Evolutionary conservation across 2,888 invertebrate species (phyloP).

Genomic region (Disparrhopalites patrizii): DNA sequence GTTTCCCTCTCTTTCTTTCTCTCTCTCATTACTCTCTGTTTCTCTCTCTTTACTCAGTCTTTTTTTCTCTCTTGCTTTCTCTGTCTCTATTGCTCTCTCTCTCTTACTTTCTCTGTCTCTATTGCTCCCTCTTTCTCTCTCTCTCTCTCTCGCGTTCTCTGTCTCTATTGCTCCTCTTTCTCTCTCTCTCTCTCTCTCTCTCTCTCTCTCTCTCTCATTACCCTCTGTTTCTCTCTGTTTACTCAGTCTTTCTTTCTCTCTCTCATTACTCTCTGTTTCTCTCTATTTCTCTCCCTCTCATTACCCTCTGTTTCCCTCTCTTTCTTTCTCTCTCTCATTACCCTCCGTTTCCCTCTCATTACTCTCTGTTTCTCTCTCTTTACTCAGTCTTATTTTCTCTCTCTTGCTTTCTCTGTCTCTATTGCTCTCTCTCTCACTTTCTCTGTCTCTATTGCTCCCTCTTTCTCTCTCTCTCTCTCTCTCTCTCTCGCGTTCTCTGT

Average conservation of each 20-base stretch:
- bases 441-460: neutral
- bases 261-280: neutral
- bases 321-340: neutral
- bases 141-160: neutral
- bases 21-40: neutral
- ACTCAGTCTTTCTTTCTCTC: constrained; percentile 7
- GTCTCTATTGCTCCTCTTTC: neutral
- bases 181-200: neutral
- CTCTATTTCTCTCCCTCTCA: neutral
- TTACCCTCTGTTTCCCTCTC: neutral
- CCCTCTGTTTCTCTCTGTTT: neutral
- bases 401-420: neutral
- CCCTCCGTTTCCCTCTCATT: neutral
- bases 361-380: neutral
- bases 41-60: neutral
- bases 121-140: too few relatives aligned
- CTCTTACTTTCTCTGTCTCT: too few relatives aligned
- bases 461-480: neutral
- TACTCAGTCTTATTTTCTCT: too few relatives aligned
- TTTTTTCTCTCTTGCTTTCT: neutral
- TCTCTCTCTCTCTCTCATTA: neutral
- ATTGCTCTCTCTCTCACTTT: neutral
- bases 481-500: neutral
- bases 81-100: neutral
- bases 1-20: neutral